Conservation (phyloP, 2,113 vertebrate species). For the Phocoena sinus region DNA sequence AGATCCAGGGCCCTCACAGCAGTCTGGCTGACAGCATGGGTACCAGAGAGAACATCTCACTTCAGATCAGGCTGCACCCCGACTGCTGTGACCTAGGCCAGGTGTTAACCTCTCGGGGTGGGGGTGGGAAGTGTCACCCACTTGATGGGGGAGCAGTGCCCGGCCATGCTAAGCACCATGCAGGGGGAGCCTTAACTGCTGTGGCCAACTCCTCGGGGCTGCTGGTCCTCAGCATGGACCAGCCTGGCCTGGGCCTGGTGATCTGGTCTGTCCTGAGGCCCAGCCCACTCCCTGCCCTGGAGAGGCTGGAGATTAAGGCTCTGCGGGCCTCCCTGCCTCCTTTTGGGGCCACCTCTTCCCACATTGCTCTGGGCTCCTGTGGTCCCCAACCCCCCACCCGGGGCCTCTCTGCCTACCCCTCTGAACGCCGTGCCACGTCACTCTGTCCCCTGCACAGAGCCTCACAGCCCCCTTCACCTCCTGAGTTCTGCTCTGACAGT, state of each 20-base stretch:
- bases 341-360: neutral
- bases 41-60: rapidly evolving
- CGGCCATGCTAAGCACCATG: rapidly evolving
- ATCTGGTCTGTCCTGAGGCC: neutral
- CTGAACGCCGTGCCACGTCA: neutral
- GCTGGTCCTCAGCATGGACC: neutral
- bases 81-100: neutral
- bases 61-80: neutral
- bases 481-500: neutral
- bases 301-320: neutral
- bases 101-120: neutral
- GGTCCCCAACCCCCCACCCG: rapidly evolving
- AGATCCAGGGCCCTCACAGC: neutral
- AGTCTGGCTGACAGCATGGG: neutral
- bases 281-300: neutral
- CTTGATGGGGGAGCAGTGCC: neutral
- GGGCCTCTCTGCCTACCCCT: neutral
- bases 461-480: rapidly evolving
- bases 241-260: neutral
- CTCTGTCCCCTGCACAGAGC: neutral
- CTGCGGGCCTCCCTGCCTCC: neutral
- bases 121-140: rapidly evolving
- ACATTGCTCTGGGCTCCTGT: neutral
- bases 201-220: neutral
- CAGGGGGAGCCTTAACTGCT: too few relatives aligned